These are phyloP conservation scores for Tipula helvola DNA, from an alignment of 2,888 invertebrate species.

Conservation along the genomic window DNA sequence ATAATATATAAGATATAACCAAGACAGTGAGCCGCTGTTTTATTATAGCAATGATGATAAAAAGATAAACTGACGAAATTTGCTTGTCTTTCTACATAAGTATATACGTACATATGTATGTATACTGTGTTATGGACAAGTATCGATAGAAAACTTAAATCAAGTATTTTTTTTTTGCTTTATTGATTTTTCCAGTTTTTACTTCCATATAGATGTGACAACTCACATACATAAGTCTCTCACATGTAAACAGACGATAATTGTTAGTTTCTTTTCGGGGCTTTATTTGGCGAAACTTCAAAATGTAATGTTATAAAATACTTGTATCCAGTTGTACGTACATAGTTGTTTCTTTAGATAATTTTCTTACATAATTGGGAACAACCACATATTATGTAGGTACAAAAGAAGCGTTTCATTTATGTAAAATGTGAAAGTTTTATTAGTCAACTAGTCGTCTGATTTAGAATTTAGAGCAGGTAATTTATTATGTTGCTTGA, in stretches of 20 bases:
- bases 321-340: no score
- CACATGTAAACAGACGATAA: no score
- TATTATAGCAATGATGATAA: background rate
- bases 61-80: background rate
- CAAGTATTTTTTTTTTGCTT: background rate
- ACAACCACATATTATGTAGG: background rate
- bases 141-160: background rate
- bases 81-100: background rate
- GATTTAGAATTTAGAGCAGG: background rate
- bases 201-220: no score
- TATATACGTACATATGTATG: no score
- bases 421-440: no score
- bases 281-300: no score
- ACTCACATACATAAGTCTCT: no score
- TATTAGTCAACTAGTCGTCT: no score
- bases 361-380: background rate
- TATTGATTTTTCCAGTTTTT: background rate
- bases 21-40: background rate
- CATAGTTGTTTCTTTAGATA: no score
- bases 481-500: background rate
- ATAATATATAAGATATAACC: background rate
- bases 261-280: no score
- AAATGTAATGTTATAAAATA: no score
- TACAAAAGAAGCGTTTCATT: background rate
- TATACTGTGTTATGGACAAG: background rate